Conservation (phyloP, 1,140 invertebrate species). For the Sweltsa coloradensis region DNA sequence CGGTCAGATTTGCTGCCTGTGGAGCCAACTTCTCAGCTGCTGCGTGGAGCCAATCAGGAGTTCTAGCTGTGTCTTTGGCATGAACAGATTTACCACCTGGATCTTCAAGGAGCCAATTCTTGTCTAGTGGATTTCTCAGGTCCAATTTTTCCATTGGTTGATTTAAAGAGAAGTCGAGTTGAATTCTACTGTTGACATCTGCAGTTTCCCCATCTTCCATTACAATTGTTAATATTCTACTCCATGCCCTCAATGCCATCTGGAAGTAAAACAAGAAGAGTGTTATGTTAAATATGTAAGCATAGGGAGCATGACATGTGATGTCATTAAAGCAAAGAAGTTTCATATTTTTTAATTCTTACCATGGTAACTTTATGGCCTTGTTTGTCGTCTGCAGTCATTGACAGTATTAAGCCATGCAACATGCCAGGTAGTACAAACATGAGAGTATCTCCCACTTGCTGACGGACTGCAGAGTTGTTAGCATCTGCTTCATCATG, state of each 20-base stretch:
- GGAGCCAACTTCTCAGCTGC: constrained; percentile 38
- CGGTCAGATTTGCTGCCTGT: constrained; percentile 33
- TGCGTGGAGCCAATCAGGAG: constrained; percentile 39
- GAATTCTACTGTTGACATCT: constrained; percentile 4
- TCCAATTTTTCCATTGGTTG: no score
- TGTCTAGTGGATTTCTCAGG: constrained; percentile 11
- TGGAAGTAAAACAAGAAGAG: constrained; percentile 21
- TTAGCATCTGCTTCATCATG: constrained; percentile 30
- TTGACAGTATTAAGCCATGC: constrained; percentile 38
- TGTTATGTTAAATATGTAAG: neutral
- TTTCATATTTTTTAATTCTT: no score
- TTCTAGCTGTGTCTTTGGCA: constrained; percentile 30
- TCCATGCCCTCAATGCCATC: constrained; percentile 35
- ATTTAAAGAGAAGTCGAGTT: constrained; percentile 13
- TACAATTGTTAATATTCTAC: constrained; percentile 32
- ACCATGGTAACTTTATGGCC: constrained; percentile 46
- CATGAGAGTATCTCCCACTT: constrained; percentile 41
- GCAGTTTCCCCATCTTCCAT: constrained; percentile 30
- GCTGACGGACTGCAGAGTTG: constrained; percentile 29
- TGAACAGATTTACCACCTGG: no score
- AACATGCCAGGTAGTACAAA: constrained; percentile 48
- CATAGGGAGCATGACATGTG: neutral
- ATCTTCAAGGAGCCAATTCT: constrained; percentile 17
- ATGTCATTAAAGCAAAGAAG: no score
- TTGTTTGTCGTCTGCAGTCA: constrained; percentile 37